Evolutionary conservation across 2,888 invertebrate genomes (phyloP), one percentile per base, ranked within the genome.

Genomic region (Tiliacea aurago): DNA sequence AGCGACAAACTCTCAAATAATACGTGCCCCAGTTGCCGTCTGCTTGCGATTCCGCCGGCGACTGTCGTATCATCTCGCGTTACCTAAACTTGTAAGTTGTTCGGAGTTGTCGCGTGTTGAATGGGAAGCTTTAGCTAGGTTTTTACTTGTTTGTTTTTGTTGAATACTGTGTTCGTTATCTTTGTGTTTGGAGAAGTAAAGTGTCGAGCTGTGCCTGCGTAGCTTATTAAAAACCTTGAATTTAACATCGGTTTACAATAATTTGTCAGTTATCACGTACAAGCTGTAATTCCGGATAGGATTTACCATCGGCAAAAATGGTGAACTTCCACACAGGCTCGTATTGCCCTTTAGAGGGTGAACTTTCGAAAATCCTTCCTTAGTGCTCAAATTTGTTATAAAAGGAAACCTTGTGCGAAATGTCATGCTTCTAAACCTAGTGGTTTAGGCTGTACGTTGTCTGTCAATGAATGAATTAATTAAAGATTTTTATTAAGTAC

Each of bases 1-100:
- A 86, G 80, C 80, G 81, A 88, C 88, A 88, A 88, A 89, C 88
- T 88, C 85, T 74, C 86, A 84, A 88, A 89, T 89, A 89, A 89
- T 87, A 89, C 89, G 89, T 89, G 89, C 84, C 64, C 70, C 76
- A 81, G 81, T 81, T 85, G 76, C 76, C 65, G 49, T 73, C 82
- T 86, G 85, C 84, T 89, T 89, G 84, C 84, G 77, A 89, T 89
- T 89, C 89, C 76, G 75, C 13, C 53, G 73, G 88, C 86, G 86
- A 68, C 78, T 80, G 81, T 74, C 72, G 86, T 86, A 85, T 88
- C 87, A 89, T 88, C 90, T 86, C 82, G 81, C 88, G 81, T 87
- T 87, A 83, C 85, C 84, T 70, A 86, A 87, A 89, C 87, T 89
- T 89, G 85, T 85, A 82, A 86, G 72, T 86, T 85, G 83, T 85